Conservation (phyloP, 2,797 vertebrate species). For the Sebastes paucispinis region DNA sequence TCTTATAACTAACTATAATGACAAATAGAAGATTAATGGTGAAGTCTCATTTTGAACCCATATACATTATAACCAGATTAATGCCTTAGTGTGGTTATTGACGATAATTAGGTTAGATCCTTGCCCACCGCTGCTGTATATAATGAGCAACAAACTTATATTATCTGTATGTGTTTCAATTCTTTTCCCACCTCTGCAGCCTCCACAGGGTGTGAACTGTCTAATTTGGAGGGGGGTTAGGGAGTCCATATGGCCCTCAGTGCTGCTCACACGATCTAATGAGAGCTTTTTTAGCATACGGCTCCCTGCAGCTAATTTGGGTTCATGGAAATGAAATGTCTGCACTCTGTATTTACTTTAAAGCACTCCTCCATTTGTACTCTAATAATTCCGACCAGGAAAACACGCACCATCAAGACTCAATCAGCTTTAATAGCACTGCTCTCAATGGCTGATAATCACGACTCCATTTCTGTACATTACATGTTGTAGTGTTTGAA, state of each 20-base stretch:
- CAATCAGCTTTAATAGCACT: conserved; percentile 30
- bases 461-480: conserved; percentile 14
- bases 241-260: conserved; percentile 29
- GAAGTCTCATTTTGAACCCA: neutral
- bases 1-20: neutral
- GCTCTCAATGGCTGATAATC: conserved; percentile 28
- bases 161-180: conserved; percentile 1
- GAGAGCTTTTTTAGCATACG: conserved; percentile 28
- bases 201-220: conserved; percentile 36
- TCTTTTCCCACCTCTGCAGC: conserved; percentile 13
- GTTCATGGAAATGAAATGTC: conserved; percentile 39
- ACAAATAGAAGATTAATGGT: neutral
- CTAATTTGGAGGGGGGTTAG: conserved; percentile 10
- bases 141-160: neutral
- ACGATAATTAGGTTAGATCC: neutral
- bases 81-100: neutral
- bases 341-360: conserved; percentile 39
- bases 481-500: neutral
- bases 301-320: conserved; percentile 37
- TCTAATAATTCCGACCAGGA: conserved; percentile 21
- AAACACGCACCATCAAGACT: conserved; percentile 19
- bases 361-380: conserved; percentile 17
- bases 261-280: conserved; percentile 21
- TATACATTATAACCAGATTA: neutral
- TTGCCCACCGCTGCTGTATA: neutral